Evolutionary conservation across 2,888 invertebrate species (phyloP), one percentile per base, ranked within the genome.

Genomic region (Diarsia dahlii): DNA sequence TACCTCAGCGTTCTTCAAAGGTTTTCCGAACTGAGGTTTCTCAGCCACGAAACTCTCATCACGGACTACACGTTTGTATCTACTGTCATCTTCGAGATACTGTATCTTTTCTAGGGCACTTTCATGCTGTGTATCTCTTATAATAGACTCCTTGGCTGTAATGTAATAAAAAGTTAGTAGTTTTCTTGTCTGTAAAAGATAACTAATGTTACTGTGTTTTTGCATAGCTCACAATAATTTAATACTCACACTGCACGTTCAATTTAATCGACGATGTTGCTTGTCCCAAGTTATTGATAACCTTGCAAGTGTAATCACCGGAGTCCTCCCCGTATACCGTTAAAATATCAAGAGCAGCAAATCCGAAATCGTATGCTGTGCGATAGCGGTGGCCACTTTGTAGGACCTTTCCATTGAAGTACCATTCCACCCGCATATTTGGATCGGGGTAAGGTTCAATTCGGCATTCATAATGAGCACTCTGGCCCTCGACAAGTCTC

Each of bases 351-450:
- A 99, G 97, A 71, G 99, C 98, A 76, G 99, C 99, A 94, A 99
- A 99, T 65, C 99, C 99, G 93, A 99, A 99, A 93, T 99, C 99
- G 91, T 98, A 99, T 67, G 99, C 98, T 67, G 99, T 99, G 91
- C 99, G 98, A 97, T 99, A 99, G 81, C 99, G 97, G 92, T 99
- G 99, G 74, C 99, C 99, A 81, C 98, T 98, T 89, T 98, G 98
- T 68, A 99, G 95, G 64, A 99, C 98, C 93, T 99, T 98, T 67
- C 98, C 99, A 93, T 99, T 99, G 90, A 99, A 99, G 96, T 98
- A 98, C 99, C 99, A 99, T 94, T 99, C 99, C 0, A 99, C 98
- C 90, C 98, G 98, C 93, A 99, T 97, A 84, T 98, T 98, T 9
- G 98, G 97, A 95, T 99, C 99, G 3, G 99, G 99, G 90, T 99